Evolutionary conservation across 2,113 vertebrate genomes (phyloP).

Genomic region (Chloebia gouldiae): DNA sequence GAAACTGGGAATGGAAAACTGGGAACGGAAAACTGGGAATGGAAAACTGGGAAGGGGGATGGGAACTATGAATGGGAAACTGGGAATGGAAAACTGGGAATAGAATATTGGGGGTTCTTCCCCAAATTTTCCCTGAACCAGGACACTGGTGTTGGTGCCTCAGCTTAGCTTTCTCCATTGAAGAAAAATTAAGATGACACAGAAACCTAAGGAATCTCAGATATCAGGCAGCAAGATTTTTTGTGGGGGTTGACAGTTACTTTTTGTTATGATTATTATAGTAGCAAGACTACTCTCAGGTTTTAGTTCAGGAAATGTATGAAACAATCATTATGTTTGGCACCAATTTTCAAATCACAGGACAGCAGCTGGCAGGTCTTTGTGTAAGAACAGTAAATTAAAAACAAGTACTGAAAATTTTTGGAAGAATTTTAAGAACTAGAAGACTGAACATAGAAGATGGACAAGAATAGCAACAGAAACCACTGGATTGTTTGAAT

Average conservation of each 20-base stretch:
- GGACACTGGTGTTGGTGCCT: too few relatives aligned
- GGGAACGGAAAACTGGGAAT: too few relatives aligned
- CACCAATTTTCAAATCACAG: not conserved
- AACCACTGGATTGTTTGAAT: not conserved
- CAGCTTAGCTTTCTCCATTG: not conserved
- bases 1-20: too few relatives aligned
- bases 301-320: not conserved
- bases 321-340: not conserved
- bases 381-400: not conserved
- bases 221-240: not conserved
- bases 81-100: too few relatives aligned
- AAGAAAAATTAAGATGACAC: not conserved
- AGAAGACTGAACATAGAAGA: not conserved
- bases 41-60: too few relatives aligned
- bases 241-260: fast-evolving
- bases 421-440: not conserved
- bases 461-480: not conserved
- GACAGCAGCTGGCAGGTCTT: not conserved
- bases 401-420: not conserved
- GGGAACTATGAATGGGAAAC: too few relatives aligned
- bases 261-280: not conserved
- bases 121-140: too few relatives aligned
- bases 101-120: too few relatives aligned
- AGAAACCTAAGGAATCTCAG: not conserved
- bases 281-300: not conserved